These are phyloP conservation scores for Puma concolor DNA, from an alignment of 2,113 vertebrate species.

Conservation along the genomic window DNA sequence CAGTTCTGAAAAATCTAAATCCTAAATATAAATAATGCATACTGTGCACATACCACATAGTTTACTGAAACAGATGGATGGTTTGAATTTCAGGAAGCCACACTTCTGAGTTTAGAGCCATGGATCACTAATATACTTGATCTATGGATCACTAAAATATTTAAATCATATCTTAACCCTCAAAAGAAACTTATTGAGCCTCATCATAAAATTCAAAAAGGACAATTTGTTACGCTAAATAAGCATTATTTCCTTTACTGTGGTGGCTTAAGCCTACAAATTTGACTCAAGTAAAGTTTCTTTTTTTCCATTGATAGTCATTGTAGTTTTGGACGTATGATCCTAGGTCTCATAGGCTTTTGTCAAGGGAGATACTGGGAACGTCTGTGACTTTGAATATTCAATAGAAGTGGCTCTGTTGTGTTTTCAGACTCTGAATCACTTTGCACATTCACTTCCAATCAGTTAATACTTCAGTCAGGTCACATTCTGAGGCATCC, in stretches of 20 bases:
- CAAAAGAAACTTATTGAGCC: neutral
- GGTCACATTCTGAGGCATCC: neutral
- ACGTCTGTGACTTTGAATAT: neutral
- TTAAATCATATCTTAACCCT: neutral
- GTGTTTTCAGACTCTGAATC: neutral
- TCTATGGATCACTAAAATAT: neutral
- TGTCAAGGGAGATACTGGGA: neutral
- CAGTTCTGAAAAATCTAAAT: slow-evolving; percentile 41
- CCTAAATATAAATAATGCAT: slow-evolving; percentile 54
- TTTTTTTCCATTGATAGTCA: neutral
- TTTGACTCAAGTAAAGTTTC: neutral
- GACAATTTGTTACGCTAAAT: neutral
- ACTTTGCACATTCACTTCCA: neutral
- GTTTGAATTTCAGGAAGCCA: neutral
- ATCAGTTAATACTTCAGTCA: neutral
- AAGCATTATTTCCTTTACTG: neutral
- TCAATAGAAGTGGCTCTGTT: neutral
- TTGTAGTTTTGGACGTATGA: neutral
- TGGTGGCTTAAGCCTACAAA: neutral
- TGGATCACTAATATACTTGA: neutral
- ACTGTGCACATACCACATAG: neutral
- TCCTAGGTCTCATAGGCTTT: neutral
- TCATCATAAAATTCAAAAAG: neutral
- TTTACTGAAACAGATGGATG: neutral
- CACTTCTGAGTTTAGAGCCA: neutral